These are phyloP conservation scores for Nomada ferruginata DNA, from an alignment of 2,888 invertebrate species.

Conservation along the genomic window DNA sequence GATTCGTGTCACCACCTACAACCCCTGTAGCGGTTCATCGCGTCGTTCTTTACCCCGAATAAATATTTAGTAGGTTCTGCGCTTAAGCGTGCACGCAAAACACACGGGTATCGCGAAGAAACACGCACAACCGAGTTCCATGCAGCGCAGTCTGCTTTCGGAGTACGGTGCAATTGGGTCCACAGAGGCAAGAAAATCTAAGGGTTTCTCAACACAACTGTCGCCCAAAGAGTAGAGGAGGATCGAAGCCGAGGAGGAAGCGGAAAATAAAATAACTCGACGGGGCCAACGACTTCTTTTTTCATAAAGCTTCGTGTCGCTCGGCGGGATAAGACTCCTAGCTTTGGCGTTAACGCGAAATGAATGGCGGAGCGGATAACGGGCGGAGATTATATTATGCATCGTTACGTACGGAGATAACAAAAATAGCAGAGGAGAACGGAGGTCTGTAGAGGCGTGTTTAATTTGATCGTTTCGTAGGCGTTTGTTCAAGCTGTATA, in stretches of 20 bases:
- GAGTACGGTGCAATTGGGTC: constrained; percentile 1
- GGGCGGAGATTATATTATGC: constrained; percentile 51
- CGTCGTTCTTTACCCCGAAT: constrained; percentile 3
- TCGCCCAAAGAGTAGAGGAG: neutral
- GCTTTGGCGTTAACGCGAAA: constrained; percentile 48
- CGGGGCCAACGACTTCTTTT: constrained; percentile 31
- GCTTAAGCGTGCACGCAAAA: neutral
- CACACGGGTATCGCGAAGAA: neutral
- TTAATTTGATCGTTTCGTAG: constrained; percentile 43
- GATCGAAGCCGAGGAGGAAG: neutral
- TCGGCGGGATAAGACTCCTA: constrained; percentile 41
- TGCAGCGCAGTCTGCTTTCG: neutral
- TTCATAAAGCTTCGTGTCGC: constrained; percentile 17
- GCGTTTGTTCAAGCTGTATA: constrained; percentile 17
- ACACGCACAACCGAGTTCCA: constrained; percentile 2
- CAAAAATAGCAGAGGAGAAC: constrained; percentile 19
- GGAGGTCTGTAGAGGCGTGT: constrained; percentile 10
- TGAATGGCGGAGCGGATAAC: constrained; percentile 49
- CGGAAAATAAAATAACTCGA: constrained; percentile 15
- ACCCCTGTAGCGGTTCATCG: neutral
- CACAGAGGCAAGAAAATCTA: constrained; percentile 28
- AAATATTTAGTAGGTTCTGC: constrained; percentile 10
- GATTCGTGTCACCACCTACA: neutral
- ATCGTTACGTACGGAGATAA: constrained; percentile 49
- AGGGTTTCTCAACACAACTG: constrained; percentile 62